phyloP scores from a whole-genome alignment of 2,113 vertebrate genomes.

The Neoarius graeffei region DNA sequence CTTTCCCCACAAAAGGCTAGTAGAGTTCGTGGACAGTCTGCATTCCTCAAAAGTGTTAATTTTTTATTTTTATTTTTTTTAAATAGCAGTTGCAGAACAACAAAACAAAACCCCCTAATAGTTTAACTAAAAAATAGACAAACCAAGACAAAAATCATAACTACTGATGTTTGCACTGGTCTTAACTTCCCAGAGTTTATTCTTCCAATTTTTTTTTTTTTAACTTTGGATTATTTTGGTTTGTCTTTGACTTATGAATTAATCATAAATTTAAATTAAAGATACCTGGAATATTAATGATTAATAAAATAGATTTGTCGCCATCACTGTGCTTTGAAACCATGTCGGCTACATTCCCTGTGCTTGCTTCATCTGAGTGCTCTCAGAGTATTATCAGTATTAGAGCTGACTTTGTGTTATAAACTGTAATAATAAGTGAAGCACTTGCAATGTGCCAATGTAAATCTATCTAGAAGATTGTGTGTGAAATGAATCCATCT shows the following conservation, averaged over 20 bases:
- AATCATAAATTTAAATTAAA: conserved; percentile 12
- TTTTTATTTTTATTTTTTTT: conserved; percentile 76
- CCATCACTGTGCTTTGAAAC: conserved; percentile 40
- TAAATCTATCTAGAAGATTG: conserved; percentile 28
- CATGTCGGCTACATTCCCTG: conserved; percentile 26
- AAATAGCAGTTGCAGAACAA: conserved; percentile 73
- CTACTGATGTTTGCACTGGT: conserved; percentile 60
- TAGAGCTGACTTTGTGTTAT: conserved; percentile 40
- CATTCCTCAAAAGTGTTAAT: conserved; percentile 83
- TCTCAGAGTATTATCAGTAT: conserved; percentile 49
- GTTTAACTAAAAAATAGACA: conserved; percentile 34
- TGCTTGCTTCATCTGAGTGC: conserved; percentile 16
- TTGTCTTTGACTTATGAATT: conserved; percentile 4
- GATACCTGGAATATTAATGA: conserved; percentile 27
- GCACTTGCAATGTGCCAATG: conserved; percentile 29
- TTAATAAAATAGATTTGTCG: conserved; percentile 26
- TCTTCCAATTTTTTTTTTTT: conserved; percentile 19
- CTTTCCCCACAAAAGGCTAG: conserved; percentile 99
- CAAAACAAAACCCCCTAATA: conserved; percentile 33
- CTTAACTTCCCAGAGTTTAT: conserved; percentile 37
- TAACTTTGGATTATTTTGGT: conserved; percentile 2
- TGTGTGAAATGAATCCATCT: conserved; percentile 28
- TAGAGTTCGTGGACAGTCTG: conserved; percentile 84
- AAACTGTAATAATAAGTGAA: conserved; percentile 23
- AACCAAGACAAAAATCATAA: conserved; percentile 43